Evolutionary conservation across 2,888 invertebrate species (phyloP), one percentile per base, ranked within the genome.

Genomic region (Drosophila prolongata): DNA sequence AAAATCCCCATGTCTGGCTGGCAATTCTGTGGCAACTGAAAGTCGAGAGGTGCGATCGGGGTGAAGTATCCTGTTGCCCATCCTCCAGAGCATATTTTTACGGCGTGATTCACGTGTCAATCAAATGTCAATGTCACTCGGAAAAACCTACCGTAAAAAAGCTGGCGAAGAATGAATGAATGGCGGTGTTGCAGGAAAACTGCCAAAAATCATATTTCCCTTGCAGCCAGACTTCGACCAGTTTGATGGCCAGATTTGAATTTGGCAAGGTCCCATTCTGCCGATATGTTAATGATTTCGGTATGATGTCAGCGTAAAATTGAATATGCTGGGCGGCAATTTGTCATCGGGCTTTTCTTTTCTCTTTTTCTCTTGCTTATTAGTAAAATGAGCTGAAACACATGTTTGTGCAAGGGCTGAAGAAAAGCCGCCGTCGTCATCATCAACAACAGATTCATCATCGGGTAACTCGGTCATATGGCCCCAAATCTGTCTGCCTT

Each of bases 101-200:
- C 77, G 78, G 71, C 77, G 75, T 90, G 90, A 89, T 89, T 90
- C 89, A 87, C 76, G 72, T 88, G 90, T 84, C 90, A 90, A 90
- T 90, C 90, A 90, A 86, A 86, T 89, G 90, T 90, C 90, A 90
- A 88, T 90, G 90, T 84, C 90, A 90, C 71, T 78, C 75, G 53
- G 59, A 65, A 56, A 65, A 66, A 44, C 8, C 13, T 47, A 34
- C 55, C 43, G 34, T 42, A 47, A 30, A 14, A 47, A 47, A 52
- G 47, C 34, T 34, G 62, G 38, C 52, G 52, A 47, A 13, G 44
- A 34, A 52, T 42, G 46, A 64, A 53, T 58, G 53, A 66, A 66
- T 56, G 42, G 43, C 46, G 0, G 10, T 54, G 54, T 16, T 50
- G 64, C 64, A 68, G 57, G 44, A 59, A 52, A 68, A 50, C 10